Evolutionary conservation across 2,797 vertebrate species (phyloP).

Genomic region (Crax fasciolata): DNA sequence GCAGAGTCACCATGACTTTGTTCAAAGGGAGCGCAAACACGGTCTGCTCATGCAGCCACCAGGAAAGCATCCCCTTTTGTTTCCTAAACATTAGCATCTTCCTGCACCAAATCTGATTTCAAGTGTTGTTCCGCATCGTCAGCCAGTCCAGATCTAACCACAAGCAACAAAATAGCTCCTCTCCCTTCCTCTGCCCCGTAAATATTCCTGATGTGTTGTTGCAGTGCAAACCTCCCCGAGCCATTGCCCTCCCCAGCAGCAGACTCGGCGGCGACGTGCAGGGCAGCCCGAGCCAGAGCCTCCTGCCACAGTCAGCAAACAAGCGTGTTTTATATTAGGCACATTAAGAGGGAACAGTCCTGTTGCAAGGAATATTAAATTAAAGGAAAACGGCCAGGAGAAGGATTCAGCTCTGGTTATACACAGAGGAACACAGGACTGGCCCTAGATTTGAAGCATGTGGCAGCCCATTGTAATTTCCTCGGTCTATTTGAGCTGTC

Average conservation of each 20-base stretch:
- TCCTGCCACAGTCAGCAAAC: conserved; percentile 62
- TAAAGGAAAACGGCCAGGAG: conserved; percentile 43
- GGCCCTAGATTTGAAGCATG: conserved; percentile 29
- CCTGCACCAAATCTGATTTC: neutral
- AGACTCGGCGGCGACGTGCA: conserved; percentile 61
- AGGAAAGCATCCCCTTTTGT: conserved; percentile 57
- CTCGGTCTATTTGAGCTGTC: neutral
- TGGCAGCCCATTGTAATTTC: conserved; percentile 10
- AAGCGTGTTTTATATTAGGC: conserved; percentile 55
- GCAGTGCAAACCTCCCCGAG: conserved; percentile 30
- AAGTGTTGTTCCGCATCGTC: neutral
- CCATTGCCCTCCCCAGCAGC: conserved; percentile 37
- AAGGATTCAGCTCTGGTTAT: neutral
- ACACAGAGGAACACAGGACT: neutral
- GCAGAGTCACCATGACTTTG: neutral
- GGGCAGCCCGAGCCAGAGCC: conserved; percentile 59
- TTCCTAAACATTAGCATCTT: conserved; percentile 4
- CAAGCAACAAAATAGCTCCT: conserved; percentile 12
- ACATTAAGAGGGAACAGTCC: conserved; percentile 33
- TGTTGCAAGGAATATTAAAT: conserved; percentile 44
- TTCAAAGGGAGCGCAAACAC: neutral
- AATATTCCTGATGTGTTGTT: conserved; percentile 18
- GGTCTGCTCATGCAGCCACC: neutral
- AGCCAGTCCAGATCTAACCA: conserved; percentile 6
- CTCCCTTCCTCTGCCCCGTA: neutral